A percentile compares a stretch with the other conserved stretches of the same genome.
phyloP scores from a whole-genome alignment of 2,797 vertebrate species.

The Cuniculus paca region DNA sequence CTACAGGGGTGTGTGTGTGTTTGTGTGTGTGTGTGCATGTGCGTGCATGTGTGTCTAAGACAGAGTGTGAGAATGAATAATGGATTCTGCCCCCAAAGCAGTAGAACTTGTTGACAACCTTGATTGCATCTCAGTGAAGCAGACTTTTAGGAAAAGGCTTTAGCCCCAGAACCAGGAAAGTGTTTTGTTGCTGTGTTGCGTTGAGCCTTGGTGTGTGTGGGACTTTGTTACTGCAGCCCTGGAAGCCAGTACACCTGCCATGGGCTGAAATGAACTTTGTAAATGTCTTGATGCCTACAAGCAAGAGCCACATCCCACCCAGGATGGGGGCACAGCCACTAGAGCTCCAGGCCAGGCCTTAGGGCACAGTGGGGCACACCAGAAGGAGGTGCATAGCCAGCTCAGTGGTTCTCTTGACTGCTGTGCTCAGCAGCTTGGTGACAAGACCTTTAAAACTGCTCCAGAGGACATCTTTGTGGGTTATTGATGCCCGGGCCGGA shows the following conservation, averaged over 20 bases:
- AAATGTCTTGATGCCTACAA: rapidly evolving
- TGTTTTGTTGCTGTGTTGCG: not conserved
- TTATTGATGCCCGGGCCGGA: not conserved
- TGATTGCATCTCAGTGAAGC: not conserved
- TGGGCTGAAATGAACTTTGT: rapidly evolving
- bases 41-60: not conserved
- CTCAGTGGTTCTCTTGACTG: not conserved
- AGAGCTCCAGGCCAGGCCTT: not conserved
- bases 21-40: not conserved
- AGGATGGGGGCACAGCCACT: too few relatives aligned
- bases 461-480: not conserved
- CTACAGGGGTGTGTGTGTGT: not conserved
- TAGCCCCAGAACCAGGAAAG: not conserved
- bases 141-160: not conserved
- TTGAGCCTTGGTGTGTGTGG: not conserved
- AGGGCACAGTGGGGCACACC: not conserved
- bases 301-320: not conserved
- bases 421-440: not conserved
- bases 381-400: too few relatives aligned
- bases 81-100: rapidly evolving
- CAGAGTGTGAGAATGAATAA: not conserved
- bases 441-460: not conserved
- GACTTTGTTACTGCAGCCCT: not conserved
- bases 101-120: not conserved
- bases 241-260: too few relatives aligned